Evolutionary conservation across 2,797 vertebrate genomes (phyloP), one percentile per base, ranked within the genome.

Genomic region (Liasis olivaceus): DNA sequence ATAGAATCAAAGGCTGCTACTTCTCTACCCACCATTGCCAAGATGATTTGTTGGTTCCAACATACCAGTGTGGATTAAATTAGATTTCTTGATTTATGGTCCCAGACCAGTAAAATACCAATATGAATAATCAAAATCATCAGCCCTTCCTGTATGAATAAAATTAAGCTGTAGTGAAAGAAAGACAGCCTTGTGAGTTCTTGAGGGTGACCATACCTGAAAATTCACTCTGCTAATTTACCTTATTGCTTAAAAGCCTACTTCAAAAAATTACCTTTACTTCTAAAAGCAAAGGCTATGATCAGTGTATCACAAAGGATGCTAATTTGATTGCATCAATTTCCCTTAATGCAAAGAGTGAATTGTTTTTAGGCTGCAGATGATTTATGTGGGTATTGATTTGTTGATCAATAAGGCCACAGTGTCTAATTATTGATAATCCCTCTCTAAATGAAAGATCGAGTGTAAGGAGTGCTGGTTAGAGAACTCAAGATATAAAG

Each of bases 341-440:
- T 96, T 94, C 94, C 97, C 97, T 96, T 95, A 96, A 97, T 97
- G 96, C 97, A 96, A 97, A 97, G 96, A 97, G 92, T 96, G 97
- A 96, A 97, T 98, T 97, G 97, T 97, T 98, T 97, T 97, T 96
- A 96, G 97, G 56, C 95, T 95, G 96, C 96, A 95, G 95, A 93
- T 97, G 98, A 98, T 98, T 98, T 98, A 98, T 98, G 97, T 96
- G 92, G 60, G 54, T 96, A 98, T 98, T 96, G 98, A 98, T 98
- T 96, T 97, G 95, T 5, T 96, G 96, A 97, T 98, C 98, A 96
- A 98, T 98, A 97, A 97, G 97, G 97, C 97, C 97, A 97, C 90
- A 96, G 96, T 97, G 97, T 97, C 97, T 98, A 98, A 98, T 98
- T 98, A 98, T 98, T 98, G 98, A 98, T 98, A 98, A 98, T 98